A percentile compares a stretch with the other conserved stretches of the same genome.
phyloP scores from a whole-genome alignment of 2,888 invertebrate species.

The Tachystola acroxantha region DNA sequence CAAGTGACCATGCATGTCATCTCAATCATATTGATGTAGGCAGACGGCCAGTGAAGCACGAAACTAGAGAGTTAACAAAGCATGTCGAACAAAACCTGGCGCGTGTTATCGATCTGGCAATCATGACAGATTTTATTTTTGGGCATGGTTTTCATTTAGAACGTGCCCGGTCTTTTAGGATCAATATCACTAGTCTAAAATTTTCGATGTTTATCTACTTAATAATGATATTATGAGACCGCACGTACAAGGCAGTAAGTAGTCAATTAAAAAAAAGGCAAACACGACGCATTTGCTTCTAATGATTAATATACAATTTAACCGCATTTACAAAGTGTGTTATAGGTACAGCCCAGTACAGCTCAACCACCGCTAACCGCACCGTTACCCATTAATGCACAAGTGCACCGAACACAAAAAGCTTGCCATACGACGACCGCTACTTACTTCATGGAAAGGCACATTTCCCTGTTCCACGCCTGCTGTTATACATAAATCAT shows the following conservation, averaged over 20 bases:
- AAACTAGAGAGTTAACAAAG: background rate
- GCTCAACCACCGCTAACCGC: constrained; percentile 10
- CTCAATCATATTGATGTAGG: background rate
- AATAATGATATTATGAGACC: too few relatives aligned
- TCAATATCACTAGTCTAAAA: too few relatives aligned
- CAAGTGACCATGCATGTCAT: background rate
- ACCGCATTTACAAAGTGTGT: constrained; percentile 1
- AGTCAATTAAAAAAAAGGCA: too few relatives aligned
- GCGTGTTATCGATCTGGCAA: too few relatives aligned
- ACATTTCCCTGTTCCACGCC: background rate
- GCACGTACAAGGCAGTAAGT: too few relatives aligned
- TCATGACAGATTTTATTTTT: too few relatives aligned
- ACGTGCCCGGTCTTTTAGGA: too few relatives aligned
- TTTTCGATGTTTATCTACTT: too few relatives aligned
- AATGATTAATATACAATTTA: too few relatives aligned
- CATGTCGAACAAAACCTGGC: background rate
- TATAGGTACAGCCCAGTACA: constrained; percentile 7
- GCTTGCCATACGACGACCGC: constrained; percentile 1
- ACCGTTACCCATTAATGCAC: constrained; percentile 14
- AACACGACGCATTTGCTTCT: too few relatives aligned
- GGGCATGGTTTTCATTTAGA: too few relatives aligned
- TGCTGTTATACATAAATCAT: background rate
- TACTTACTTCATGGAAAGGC: background rate
- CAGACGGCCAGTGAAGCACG: background rate
- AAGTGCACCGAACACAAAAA: constrained; percentile 13